Evolutionary conservation across 30 jellyfish, hydroid and myxozoan species (phyloP).

Genomic region (Mastigias papua): DNA sequence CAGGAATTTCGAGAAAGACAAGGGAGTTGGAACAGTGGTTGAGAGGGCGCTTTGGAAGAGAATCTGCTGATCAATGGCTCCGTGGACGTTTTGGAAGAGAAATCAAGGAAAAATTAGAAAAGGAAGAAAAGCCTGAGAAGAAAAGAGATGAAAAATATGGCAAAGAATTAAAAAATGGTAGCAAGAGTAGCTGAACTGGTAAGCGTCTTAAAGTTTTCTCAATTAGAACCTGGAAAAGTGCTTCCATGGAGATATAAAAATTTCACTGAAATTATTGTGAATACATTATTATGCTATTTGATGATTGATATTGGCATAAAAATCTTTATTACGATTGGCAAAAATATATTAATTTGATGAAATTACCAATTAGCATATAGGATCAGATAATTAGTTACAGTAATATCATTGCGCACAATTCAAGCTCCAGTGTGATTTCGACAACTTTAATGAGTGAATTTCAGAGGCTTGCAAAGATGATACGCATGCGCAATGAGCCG

Average conservation of each 20-base stretch:
- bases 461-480: no score
- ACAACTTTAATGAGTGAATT: no score
- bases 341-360: no score
- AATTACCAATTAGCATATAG: no score
- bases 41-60: conserved; percentile 86
- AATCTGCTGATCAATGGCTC: conserved; percentile 64
- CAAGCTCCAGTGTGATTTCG: no score
- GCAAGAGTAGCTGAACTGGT: conserved; percentile 52
- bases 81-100: conserved; percentile 64
- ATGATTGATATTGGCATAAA: no score
- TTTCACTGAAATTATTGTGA: no score
- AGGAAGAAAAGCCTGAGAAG: conserved; percentile 19
- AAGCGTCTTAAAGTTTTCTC: neutral
- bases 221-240: neutral
- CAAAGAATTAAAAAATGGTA: conserved; percentile 27
- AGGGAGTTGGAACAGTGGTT: conserved; percentile 65
- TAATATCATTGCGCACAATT: no score
- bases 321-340: no score
- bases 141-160: conserved; percentile 24
- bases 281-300: no score
- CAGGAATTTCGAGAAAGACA: neutral
- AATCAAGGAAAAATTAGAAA: conserved; percentile 14
- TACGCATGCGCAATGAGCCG: no score
- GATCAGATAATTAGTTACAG: no score
- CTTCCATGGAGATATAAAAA: neutral